These are phyloP conservation scores for Branchinecta lindahli DNA, from an alignment of 1,140 invertebrate genomes.

Conservation along the genomic window DNA sequence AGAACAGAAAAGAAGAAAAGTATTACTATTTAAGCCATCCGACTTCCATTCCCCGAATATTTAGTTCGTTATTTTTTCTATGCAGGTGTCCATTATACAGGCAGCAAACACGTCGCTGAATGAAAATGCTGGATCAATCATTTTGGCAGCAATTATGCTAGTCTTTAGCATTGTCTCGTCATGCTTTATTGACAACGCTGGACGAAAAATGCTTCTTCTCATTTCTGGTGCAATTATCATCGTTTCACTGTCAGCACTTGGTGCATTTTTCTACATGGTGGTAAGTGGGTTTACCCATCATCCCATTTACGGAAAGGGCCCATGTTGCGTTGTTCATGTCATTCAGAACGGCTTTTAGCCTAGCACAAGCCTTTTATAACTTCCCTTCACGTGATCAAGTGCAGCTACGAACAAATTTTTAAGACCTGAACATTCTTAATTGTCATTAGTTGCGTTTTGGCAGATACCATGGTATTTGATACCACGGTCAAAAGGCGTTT, in stretches of 20 bases:
- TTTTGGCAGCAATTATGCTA: conserved; percentile 21
- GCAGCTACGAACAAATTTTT: too few relatives aligned
- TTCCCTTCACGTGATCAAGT: too few relatives aligned
- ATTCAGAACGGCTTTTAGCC: too few relatives aligned
- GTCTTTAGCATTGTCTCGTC: conserved; percentile 33
- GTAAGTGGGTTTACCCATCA: neutral
- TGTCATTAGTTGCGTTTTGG: too few relatives aligned
- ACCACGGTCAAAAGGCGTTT: too few relatives aligned
- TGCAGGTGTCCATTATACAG: neutral
- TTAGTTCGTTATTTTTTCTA: neutral
- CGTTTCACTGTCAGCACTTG: conserved; percentile 27
- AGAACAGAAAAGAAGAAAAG: too few relatives aligned
- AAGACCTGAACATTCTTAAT: too few relatives aligned
- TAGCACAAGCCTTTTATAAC: too few relatives aligned
- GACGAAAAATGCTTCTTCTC: conserved; percentile 38
- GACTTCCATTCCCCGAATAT: neutral
- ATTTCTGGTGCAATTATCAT: conserved; percentile 35
- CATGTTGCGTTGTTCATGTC: too few relatives aligned
- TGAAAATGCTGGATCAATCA: neutral
- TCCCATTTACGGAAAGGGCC: too few relatives aligned
- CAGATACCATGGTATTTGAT: too few relatives aligned
- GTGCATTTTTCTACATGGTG: conserved; percentile 26
- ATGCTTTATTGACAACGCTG: conserved; percentile 34
- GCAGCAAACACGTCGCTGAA: neutral
- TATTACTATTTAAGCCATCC: too few relatives aligned